phyloP scores from a whole-genome alignment of 2,113 vertebrate species.

The Butorides virescens region DNA sequence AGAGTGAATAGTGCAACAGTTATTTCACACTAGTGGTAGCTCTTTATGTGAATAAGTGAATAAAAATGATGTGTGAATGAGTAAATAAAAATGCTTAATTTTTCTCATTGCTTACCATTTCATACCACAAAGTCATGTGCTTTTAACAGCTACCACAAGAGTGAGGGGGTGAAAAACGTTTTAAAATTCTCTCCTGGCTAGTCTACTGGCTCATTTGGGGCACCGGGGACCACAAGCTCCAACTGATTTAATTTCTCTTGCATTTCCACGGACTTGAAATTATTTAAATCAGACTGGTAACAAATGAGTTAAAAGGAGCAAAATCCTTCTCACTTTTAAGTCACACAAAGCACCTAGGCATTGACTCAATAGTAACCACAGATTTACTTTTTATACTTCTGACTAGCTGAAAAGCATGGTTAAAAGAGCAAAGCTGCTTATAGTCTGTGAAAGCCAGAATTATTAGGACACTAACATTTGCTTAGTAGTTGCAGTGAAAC shows the following conservation, averaged over 20 bases:
- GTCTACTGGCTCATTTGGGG: background rate
- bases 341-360: background rate
- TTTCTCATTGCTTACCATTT: background rate
- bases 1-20: background rate
- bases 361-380: background rate
- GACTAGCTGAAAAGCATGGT: background rate
- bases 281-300: background rate
- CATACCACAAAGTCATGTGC: background rate
- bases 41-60: background rate
- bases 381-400: background rate
- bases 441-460: background rate
- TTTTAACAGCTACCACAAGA: background rate
- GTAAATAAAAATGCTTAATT: background rate
- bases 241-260: background rate
- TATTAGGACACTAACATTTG: background rate
- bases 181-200: background rate
- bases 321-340: background rate
- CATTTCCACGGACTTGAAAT: background rate
- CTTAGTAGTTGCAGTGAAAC: background rate
- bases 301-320: background rate
- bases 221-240: background rate
- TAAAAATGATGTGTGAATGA: background rate
- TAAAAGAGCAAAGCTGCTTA: background rate
- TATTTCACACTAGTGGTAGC: background rate
- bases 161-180: background rate